Base-by-base conservation (phyloP, 2,113 vertebrate species). In the Henicopernis longicauda region DNA sequence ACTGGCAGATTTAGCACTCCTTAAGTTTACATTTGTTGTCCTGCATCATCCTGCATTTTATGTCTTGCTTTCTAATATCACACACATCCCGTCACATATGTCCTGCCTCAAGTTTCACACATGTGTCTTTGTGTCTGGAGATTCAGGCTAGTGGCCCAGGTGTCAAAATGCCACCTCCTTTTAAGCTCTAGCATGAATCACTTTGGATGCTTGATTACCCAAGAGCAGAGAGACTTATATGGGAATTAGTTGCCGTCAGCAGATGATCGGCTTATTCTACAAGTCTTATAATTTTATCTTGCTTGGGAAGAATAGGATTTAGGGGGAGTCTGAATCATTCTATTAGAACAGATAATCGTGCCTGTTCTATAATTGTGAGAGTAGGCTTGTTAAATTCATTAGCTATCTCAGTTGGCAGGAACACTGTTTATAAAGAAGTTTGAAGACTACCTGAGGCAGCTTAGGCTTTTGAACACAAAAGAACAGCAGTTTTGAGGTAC, bases 271-370 rank as follows among this genome's bases (percentile, higher is more conserved):
- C 59, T 94, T 91, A 91, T 94, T 95, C 84, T 93, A 81, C 59
- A 94, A 91, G 87, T 87, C 42, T 88, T 88, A 82, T 38, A 96
- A 96, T 95, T 95, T 95, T 95, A 87, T 95, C 81, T 94, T 96
- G 58, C 63, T 90, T 1, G 2, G 74, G 74, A 96, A 95, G 74
- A 95, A 91, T 52, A 90, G 82, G 87, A 95, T 96, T 96, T 94
- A 93, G 74, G 38, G 38, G 26, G 34, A 91, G 81, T 66, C 55
- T 82, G 87, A 91, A 57, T 95, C 44, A 91, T 86, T 91, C 82
- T 86, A 95, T 69, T 29, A 71, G 86, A 89, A 91, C 44, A 89
- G 44, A 57, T 91, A 92, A 95, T 88, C 0, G 0, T 91, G 67
- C 59, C 84, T 34, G 7, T 70, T 95, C 80, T 67, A 47, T 91